Evolutionary conservation across 1,140 invertebrate genomes (phyloP).

Genomic region (Lethocerus indicus): DNA sequence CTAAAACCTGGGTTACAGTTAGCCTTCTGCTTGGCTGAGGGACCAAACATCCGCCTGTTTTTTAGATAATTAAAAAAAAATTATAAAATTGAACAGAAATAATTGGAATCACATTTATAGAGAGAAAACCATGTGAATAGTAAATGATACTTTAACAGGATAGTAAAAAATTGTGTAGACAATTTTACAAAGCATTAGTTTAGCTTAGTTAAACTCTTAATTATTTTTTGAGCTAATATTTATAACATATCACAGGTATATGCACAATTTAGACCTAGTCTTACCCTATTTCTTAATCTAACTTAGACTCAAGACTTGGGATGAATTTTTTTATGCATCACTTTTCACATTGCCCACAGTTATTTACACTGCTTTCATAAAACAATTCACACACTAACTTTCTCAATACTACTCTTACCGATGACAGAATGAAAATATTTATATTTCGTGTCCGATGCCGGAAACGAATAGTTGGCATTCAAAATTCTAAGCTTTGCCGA

Average conservation of each 20-base stretch:
- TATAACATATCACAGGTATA: too few species aligned
- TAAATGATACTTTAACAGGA: not conserved
- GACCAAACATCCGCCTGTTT: constrained; percentile 58
- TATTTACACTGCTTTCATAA: too few species aligned
- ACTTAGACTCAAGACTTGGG: too few species aligned
- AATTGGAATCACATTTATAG: not conserved
- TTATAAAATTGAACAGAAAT: not conserved
- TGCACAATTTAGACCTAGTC: too few species aligned
- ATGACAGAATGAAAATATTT: constrained; percentile 82
- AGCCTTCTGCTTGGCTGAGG: constrained; percentile 65
- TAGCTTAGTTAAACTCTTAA: too few species aligned
- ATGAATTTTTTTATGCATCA: too few species aligned
- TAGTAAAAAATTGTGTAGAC: not conserved
- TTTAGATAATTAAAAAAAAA: constrained; percentile 12
- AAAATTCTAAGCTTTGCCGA: constrained; percentile 87
- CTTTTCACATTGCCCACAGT: too few species aligned
- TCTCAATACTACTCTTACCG: constrained; percentile 31
- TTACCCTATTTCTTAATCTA: too few species aligned
- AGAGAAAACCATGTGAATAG: not conserved
- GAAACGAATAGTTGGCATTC: constrained; percentile 86
- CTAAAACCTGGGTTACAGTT: constrained; percentile 57
- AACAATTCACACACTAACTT: not conserved
- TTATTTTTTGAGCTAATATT: too few species aligned
- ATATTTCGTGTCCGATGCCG: constrained; percentile 60
- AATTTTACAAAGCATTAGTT: too few species aligned